Evolutionary conservation across 2,888 invertebrate genomes (phyloP).

Genomic region (Athrips mouffetella): DNA sequence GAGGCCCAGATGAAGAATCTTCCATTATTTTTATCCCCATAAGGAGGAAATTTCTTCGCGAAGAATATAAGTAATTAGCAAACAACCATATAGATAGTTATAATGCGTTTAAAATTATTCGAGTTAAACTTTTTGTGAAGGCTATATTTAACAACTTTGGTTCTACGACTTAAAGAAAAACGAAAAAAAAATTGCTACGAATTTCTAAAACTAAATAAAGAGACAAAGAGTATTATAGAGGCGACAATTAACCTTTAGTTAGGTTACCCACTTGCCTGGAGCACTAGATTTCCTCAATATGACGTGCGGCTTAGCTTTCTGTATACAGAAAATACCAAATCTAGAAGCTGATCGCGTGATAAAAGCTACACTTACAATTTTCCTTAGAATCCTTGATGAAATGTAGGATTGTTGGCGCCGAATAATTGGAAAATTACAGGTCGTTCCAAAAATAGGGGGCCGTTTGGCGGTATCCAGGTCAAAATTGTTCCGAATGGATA

Average conservation of each 20-base stretch:
- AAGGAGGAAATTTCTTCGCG: constrained; percentile 6
- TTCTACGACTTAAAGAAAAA: too few relatives aligned
- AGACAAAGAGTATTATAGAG: background rate
- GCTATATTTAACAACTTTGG: too few relatives aligned
- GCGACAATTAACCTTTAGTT: background rate
- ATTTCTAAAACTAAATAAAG: too few relatives aligned
- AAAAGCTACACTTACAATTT: constrained; percentile 2
- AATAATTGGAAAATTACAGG: constrained; percentile 11
- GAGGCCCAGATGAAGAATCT: constrained; percentile 10
- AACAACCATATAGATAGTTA: background rate
- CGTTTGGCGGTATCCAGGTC: constrained; percentile 8
- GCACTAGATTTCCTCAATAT: too few relatives aligned
- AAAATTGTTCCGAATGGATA: too few relatives aligned
- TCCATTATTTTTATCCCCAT: constrained; percentile 14
- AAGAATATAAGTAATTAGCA: constrained; percentile 11
- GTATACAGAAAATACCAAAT: background rate
- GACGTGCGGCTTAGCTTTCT: background rate
- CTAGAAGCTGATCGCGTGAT: constrained; percentile 7
- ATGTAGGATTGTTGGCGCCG: background rate
- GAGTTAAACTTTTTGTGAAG: too few relatives aligned
- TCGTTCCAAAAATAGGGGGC: constrained; percentile 2
- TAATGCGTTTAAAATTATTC: background rate
- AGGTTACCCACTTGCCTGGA: too few relatives aligned
- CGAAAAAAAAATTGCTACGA: too few relatives aligned
- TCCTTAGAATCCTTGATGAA: constrained; percentile 6